Base-by-base conservation (phyloP, 2,113 vertebrate genomes). In the Cricetomys ansorgei region DNA sequence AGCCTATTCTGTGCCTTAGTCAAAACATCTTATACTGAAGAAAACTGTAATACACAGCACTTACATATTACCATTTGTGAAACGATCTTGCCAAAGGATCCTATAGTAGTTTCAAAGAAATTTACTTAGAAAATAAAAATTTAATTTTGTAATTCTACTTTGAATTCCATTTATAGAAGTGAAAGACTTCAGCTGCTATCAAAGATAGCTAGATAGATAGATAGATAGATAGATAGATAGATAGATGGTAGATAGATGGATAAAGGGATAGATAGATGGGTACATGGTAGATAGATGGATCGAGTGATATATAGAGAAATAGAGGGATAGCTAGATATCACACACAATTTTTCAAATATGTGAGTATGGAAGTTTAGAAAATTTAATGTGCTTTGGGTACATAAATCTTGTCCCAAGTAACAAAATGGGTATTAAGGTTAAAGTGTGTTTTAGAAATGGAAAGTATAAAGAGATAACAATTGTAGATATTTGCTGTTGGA, bases 381-480 rank as follows among this genome's bases (percentile, higher is more conserved):
- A 43, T 55, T 89, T 77, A 94, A 37, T 69, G 37, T 62, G 57
- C 50, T 57, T 87, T 45, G 0, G 23, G 53, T 92, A 55, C 0
- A 4, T 92, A 45, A 91, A 25, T 95, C 72, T 95, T 96, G 43
- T 77, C 34, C 16, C 37, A 93, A 76, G 57, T 67, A 85, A 91
- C 11, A 77, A 31, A 87, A 62, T 87, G 69, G 43, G 80, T 76
- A 65, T 45, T 94, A 92, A 19, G 3, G 3, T 75, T 76, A 85
- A 34, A 86, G 53, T 95, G 6, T 87, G n/a, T 70, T 94, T 94
- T 67, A 93, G 81, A 95, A 96, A 43, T 79, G 87, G 91, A 87
- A 85, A 93, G 88, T 73, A 43, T 29, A 7, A 0, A 94, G 31
- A 62, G 29, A 88, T 91, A 25, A 55, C 57, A 77, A 53, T 59